phyloP scores from a whole-genome alignment of 2,888 invertebrate genomes.

The Nomada ferruginata region DNA sequence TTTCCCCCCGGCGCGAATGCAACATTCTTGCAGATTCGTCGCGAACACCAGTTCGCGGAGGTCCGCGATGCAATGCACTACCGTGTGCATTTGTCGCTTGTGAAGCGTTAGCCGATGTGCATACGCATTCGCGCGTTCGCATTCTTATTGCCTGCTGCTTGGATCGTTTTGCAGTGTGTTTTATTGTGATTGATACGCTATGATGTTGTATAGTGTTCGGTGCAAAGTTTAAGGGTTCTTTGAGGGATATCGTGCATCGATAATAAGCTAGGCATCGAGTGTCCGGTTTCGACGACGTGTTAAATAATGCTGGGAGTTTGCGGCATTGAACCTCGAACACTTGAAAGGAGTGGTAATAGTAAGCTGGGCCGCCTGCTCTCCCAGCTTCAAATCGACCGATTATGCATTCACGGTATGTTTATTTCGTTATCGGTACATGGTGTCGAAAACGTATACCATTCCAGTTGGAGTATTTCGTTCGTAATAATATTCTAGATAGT shows the following conservation, averaged over 20 bases:
- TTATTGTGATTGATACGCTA: not conserved
- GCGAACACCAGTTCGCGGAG: constrained; percentile 70
- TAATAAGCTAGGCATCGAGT: not conserved
- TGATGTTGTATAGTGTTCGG: not conserved
- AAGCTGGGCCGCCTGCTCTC: not conserved
- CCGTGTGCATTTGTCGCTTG: constrained; percentile 12
- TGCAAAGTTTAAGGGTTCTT: not conserved
- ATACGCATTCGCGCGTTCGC: not conserved
- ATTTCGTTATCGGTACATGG: not conserved
- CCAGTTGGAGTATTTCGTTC: not conserved
- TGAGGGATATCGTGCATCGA: constrained; percentile 5
- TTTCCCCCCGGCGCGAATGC: constrained; percentile 70
- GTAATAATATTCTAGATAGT: too few relatives aligned
- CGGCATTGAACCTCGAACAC: constrained; percentile 38
- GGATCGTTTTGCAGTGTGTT: not conserved
- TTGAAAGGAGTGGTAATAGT: constrained; percentile 24
- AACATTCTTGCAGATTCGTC: constrained; percentile 68
- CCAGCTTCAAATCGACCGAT: not conserved
- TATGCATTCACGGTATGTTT: constrained; percentile 26
- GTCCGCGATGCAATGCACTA: constrained; percentile 71
- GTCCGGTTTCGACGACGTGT: not conserved
- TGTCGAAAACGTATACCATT: too few relatives aligned
- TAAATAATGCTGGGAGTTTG: constrained; percentile 31
- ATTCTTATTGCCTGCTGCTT: not conserved
- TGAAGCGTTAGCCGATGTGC: not conserved